phyloP scores from a whole-genome alignment of 2,113 vertebrate species.

The Donacobius atricapilla region DNA sequence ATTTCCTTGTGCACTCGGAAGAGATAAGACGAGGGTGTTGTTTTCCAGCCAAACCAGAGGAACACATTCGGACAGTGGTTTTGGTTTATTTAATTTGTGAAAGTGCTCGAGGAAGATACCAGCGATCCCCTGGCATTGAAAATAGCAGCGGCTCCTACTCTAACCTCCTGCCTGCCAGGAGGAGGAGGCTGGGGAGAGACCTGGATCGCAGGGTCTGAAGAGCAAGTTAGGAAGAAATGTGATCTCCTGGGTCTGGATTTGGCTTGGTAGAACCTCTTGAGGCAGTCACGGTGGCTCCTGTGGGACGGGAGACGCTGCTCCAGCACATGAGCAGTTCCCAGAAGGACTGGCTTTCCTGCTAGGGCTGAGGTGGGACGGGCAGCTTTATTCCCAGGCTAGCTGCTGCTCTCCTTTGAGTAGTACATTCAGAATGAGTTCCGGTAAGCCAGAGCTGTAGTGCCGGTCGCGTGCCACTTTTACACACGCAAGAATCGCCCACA shows the following conservation, averaged over 20 bases:
- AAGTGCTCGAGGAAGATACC: constrained; percentile 3
- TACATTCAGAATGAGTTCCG: constrained; percentile 20
- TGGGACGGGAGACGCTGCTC: not conserved
- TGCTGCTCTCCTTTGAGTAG: constrained; percentile 24
- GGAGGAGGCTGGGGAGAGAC: not conserved
- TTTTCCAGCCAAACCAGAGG: not conserved
- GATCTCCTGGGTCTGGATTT: not conserved
- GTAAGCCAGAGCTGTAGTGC: not conserved
- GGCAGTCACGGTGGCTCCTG: not conserved
- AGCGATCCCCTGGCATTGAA: not conserved
- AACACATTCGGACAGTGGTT: constrained; percentile 11
- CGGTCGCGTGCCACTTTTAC: not conserved
- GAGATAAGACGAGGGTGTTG: not conserved
- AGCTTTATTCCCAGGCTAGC: not conserved
- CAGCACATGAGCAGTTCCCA: not conserved
- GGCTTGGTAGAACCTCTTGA: not conserved
- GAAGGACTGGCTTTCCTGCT: not conserved
- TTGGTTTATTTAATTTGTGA: constrained; percentile 4
- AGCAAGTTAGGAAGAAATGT: not conserved
- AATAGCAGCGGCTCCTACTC: not conserved
- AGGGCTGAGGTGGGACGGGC: not conserved
- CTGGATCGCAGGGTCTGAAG: not conserved
- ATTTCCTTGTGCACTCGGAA: not conserved
- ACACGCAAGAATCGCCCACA: not conserved
- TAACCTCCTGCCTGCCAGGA: not conserved